These are phyloP conservation scores for Nebria salina DNA, from an alignment of 2,888 invertebrate species.

Conservation along the genomic window DNA sequence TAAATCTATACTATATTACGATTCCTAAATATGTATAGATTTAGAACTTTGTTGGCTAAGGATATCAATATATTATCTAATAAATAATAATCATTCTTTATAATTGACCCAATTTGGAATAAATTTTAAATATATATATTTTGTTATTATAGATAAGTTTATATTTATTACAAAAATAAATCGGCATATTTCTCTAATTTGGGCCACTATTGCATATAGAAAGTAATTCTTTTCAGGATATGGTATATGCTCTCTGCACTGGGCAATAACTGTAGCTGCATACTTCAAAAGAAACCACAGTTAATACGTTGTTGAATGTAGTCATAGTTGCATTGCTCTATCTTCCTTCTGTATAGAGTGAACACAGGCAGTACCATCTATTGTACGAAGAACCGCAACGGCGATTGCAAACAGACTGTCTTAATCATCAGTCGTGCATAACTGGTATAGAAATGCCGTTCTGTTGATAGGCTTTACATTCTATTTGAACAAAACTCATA, in stretches of 20 bases:
- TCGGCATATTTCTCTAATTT: background rate
- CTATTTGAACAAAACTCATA: background rate
- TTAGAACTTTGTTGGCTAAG: too few relatives aligned
- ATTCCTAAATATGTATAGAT: too few relatives aligned
- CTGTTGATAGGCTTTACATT: conserved; percentile 11
- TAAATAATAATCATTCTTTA: too few relatives aligned
- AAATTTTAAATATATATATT: too few relatives aligned
- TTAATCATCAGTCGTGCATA: conserved; percentile 35
- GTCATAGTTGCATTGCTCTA: conserved; percentile 20
- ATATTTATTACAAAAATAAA: too few relatives aligned
- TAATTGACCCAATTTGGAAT: too few relatives aligned
- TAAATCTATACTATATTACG: too few relatives aligned
- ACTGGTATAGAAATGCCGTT: conserved; percentile 3
- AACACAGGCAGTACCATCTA: background rate
- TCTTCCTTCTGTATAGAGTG: background rate
- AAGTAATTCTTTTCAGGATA: background rate
- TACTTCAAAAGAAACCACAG: conserved; percentile 37
- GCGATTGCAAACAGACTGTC: conserved; percentile 15
- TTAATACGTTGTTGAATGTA: conserved; percentile 39
- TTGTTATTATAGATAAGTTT: too few relatives aligned
- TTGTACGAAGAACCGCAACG: background rate
- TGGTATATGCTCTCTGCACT: conserved; percentile 9
- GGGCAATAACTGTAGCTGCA: background rate
- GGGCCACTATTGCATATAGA: background rate
- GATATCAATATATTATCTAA: too few relatives aligned